phyloP scores from a whole-genome alignment of 2,797 vertebrate species.

The Karalla daura region DNA sequence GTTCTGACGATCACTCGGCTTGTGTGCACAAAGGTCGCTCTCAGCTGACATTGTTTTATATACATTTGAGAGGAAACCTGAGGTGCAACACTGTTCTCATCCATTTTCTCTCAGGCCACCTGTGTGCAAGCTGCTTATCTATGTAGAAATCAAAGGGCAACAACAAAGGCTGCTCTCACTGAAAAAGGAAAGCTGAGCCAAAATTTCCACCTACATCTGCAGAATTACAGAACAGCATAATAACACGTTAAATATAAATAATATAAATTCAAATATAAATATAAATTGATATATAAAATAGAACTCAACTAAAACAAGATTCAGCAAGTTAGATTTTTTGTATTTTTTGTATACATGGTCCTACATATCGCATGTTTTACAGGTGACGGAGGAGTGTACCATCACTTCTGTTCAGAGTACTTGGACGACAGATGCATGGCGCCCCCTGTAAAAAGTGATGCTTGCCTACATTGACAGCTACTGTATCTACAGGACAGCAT shows the following conservation, averaged over 20 bases:
- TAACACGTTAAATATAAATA: too few species aligned
- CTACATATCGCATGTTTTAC: too few species aligned
- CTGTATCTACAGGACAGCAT: conserved; percentile 14
- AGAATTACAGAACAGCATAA: too few species aligned
- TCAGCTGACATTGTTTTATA: conserved; percentile 8
- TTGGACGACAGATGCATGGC: neutral
- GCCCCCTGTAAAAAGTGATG: neutral
- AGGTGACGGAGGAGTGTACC: neutral
- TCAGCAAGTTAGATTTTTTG: too few species aligned
- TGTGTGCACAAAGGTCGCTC: neutral
- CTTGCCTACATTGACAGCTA: neutral
- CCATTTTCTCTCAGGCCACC: neutral
- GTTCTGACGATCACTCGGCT: conserved; percentile 4
- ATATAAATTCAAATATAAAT: too few species aligned
- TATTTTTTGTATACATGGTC: too few species aligned
- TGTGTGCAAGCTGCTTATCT: neutral
- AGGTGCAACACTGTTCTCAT: neutral
- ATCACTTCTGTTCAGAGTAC: neutral
- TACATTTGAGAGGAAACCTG: conserved; percentile 5
- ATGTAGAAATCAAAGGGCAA: neutral
- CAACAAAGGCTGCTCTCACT: too few species aligned
- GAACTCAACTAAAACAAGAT: too few species aligned
- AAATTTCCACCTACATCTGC: too few species aligned
- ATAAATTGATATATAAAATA: too few species aligned
- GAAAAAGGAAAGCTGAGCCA: too few species aligned